These are phyloP conservation scores for Pipa parva DNA, from an alignment of 2,113 vertebrate species.

Conservation along the genomic window DNA sequence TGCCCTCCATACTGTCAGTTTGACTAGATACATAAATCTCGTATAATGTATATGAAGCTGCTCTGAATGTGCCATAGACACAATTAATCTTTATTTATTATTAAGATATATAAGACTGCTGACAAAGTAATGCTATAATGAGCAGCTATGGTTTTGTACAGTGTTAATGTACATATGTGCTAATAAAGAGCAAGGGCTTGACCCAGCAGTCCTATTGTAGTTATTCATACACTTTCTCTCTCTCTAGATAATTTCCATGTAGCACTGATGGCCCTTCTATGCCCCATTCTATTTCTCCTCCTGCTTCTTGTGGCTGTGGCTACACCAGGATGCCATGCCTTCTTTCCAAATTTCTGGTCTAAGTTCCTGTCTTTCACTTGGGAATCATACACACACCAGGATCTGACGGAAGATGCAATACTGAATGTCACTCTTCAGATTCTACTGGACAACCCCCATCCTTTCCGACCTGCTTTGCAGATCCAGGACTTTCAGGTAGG, in stretches of 20 bases:
- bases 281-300: slow-evolving; percentile 34
- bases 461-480: slow-evolving; percentile 10
- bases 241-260: background rate
- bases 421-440: slow-evolving; percentile 66
- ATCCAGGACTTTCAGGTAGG: slow-evolving; percentile 53
- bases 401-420: slow-evolving; percentile 72
- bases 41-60: too few species aligned
- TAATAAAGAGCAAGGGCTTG: background rate
- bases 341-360: slow-evolving; percentile 82
- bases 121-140: too few species aligned
- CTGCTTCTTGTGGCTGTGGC: slow-evolving; percentile 17
- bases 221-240: background rate
- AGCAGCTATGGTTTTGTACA: background rate
- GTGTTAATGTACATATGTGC: background rate
- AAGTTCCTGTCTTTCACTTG: slow-evolving; percentile 66
- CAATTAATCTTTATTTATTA: too few species aligned
- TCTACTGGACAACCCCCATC: slow-evolving; percentile 47
- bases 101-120: too few species aligned
- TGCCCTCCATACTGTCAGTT: too few species aligned
- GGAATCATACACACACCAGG: slow-evolving; percentile 74
- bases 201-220: background rate
- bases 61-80: too few species aligned
- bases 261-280: background rate
- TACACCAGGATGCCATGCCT: slow-evolving; percentile 48
- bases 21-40: too few species aligned